Conservation (phyloP, 2,888 invertebrate genomes). For the Junonia oenone region DNA sequence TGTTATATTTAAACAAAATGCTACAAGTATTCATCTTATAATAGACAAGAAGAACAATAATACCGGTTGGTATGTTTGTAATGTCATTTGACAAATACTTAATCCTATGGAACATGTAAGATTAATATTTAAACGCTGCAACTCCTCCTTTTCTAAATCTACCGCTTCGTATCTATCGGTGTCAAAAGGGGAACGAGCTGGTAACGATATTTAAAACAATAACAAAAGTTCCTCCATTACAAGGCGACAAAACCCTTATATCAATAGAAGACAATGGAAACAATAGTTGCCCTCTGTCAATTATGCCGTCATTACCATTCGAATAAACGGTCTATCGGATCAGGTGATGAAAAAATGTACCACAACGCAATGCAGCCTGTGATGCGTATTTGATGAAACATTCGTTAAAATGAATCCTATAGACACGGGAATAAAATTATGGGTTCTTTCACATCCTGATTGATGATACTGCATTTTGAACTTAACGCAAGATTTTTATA, state of each 20-base stretch:
- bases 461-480: conserved; percentile 58
- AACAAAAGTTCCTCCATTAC: conserved; percentile 64
- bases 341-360: conserved; percentile 68
- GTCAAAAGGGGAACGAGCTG: conserved; percentile 52
- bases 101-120: conserved; percentile 12
- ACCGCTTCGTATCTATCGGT: conserved; percentile 46
- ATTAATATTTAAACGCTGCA: conserved; percentile 45
- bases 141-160: conserved; percentile 69
- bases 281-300: conserved; percentile 77
- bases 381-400: conserved; percentile 33
- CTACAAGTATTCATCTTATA: neutral
- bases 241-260: conserved; percentile 77
- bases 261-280: conserved; percentile 74
- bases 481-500: conserved; percentile 50
- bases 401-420: conserved; percentile 50
- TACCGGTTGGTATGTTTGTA: neutral
- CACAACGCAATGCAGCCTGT: conserved; percentile 48
- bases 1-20: neutral
- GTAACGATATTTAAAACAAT: conserved; percentile 62
- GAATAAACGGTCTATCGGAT: conserved; percentile 74
- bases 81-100: neutral
- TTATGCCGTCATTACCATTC: conserved; percentile 78
- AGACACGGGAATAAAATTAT: conserved; percentile 40
- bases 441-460: conserved; percentile 32
- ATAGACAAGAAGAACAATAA: neutral